Evolutionary conservation across 2,888 invertebrate genomes (phyloP).

Genomic region (Aspidiotus destructor): DNA sequence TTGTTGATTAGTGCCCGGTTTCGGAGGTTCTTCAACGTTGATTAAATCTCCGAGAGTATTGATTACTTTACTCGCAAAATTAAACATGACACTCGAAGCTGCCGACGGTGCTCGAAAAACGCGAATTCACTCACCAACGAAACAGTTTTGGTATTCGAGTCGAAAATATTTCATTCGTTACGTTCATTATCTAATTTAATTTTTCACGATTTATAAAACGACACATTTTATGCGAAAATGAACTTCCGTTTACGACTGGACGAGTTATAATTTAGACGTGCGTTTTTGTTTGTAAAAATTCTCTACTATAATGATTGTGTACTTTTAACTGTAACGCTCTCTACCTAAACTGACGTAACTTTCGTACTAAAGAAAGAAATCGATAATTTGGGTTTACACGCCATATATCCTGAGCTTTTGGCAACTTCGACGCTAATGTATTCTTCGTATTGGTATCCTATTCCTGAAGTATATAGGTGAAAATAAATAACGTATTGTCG

Average conservation of each 20-base stretch:
- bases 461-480: no score
- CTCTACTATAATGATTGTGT: conserved; percentile 17
- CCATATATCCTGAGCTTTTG: conserved; percentile 14
- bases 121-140: neutral
- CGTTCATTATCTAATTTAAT: neutral
- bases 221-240: conserved; percentile 10
- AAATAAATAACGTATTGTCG: no score
- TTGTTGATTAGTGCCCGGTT: conserved; percentile 32
- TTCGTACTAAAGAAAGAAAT: conserved; percentile 30
- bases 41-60: conserved; percentile 43
- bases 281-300: conserved; percentile 13
- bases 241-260: conserved; percentile 19
- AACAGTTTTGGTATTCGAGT: neutral
- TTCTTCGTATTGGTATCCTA: no score
- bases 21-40: conserved; percentile 37
- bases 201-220: neutral
- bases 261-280: neutral
- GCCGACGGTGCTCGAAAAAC: neutral
- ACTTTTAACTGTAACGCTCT: conserved; percentile 28
- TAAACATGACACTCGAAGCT: conserved; percentile 41
- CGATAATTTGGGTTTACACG: conserved; percentile 29
- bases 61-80: conserved; percentile 45
- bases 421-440: conserved; percentile 4
- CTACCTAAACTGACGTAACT: conserved; percentile 30
- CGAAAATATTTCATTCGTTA: neutral